Conservation (phyloP, 2,113 vertebrate species). For the Sisor rabdophorus region DNA sequence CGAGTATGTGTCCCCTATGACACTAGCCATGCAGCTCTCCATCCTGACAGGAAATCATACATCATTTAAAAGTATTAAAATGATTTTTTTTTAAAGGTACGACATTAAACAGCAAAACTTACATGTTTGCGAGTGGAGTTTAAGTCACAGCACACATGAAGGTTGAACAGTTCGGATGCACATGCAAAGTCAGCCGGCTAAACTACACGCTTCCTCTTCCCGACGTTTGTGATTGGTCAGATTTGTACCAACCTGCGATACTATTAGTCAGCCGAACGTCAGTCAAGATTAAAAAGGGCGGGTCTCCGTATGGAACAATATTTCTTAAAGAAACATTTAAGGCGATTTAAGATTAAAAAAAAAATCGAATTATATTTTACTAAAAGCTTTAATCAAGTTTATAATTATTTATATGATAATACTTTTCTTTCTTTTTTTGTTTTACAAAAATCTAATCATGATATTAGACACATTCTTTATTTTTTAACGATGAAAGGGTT, state of each 20-base stretch:
- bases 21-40: neutral
- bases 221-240: constrained; percentile 28
- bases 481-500: too few relatives aligned
- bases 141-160: neutral
- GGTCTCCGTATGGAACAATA: neutral
- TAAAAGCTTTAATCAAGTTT: too few relatives aligned
- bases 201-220: neutral
- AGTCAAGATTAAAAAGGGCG: neutral
- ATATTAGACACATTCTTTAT: too few relatives aligned
- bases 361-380: too few relatives aligned
- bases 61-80: neutral
- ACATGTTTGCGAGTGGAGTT: constrained; percentile 26
- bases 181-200: constrained; percentile 3
- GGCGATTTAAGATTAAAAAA: too few relatives aligned
- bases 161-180: constrained; percentile 11
- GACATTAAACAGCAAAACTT: constrained; percentile 6
- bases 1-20: neutral
- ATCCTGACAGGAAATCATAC: neutral
- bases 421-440: too few relatives aligned
- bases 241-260: neutral
- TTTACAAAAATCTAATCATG: too few relatives aligned
- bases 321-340: neutral
- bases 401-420: too few relatives aligned
- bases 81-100: neutral
- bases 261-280: neutral